These are phyloP conservation scores for Dicrostonyx torquatus DNA, from an alignment of 2,797 vertebrate species.

Conservation along the genomic window DNA sequence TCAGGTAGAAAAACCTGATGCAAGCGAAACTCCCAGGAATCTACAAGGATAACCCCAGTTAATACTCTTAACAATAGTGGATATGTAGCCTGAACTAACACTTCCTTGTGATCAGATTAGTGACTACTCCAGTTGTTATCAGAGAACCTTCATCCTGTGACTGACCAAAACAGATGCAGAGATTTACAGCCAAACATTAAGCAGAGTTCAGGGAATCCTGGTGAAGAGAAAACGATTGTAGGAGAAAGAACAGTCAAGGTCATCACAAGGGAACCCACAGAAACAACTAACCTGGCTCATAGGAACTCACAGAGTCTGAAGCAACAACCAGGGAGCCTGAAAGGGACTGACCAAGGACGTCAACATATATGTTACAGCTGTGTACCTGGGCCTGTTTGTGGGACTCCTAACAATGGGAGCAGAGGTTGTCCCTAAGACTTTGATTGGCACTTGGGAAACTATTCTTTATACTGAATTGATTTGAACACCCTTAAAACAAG, in stretches of 20 bases:
- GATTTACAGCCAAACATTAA: neutral
- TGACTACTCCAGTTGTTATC: neutral
- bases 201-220: neutral
- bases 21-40: neutral
- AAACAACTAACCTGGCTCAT: neutral
- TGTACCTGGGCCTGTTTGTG: neutral
- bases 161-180: neutral
- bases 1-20: neutral
- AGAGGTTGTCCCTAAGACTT: neutral
- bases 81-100: neutral
- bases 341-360: neutral
- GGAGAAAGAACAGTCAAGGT: accelerated
- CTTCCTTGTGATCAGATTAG: neutral
- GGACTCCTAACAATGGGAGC: neutral
- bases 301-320: neutral
- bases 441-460: neutral
- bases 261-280: neutral
- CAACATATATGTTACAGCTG: neutral
- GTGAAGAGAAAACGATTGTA: neutral
- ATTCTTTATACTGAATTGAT: neutral
- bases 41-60: neutral
- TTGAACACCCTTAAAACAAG: neutral
- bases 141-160: neutral
- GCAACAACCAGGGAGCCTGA: neutral
- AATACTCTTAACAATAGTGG: neutral